Conservation (phyloP, 2,797 vertebrate genomes). For the Natrix natrix region DNA sequence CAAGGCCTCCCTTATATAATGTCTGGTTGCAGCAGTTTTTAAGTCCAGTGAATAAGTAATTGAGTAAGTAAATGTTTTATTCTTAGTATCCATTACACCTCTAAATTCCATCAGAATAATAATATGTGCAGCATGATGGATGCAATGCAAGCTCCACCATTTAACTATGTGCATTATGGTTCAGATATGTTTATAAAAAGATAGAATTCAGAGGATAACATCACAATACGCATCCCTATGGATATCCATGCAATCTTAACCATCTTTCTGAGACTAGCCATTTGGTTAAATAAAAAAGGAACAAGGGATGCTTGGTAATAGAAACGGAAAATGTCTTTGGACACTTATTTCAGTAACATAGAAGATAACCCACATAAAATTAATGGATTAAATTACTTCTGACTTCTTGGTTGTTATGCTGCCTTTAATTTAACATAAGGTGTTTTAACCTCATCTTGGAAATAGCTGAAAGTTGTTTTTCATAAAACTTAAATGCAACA, state of each 20-base stretch:
- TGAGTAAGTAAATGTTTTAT: background rate
- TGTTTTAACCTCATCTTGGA: background rate
- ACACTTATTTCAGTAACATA: background rate
- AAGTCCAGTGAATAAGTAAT: background rate
- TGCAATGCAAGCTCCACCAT: background rate
- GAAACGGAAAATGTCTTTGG: background rate
- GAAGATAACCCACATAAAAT: background rate
- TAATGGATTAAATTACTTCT: background rate
- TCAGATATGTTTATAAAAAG: background rate
- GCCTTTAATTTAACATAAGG: slow-evolving; percentile 15
- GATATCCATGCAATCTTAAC: background rate
- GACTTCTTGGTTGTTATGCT: background rate
- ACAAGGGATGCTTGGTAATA: background rate
- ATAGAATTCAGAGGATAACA: background rate
- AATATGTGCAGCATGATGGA: background rate
- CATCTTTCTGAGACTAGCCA: background rate
- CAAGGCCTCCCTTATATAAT: too few species aligned
- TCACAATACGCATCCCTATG: background rate
- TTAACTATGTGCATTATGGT: background rate
- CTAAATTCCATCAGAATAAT: background rate
- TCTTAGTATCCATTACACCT: background rate
- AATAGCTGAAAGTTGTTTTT: background rate
- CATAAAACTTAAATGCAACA: background rate
- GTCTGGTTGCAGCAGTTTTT: background rate
- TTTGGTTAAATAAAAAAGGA: background rate